These are phyloP conservation scores for Drosophila atroscutellata DNA, from an alignment of 2,888 invertebrate genomes.

Conservation along the genomic window DNA sequence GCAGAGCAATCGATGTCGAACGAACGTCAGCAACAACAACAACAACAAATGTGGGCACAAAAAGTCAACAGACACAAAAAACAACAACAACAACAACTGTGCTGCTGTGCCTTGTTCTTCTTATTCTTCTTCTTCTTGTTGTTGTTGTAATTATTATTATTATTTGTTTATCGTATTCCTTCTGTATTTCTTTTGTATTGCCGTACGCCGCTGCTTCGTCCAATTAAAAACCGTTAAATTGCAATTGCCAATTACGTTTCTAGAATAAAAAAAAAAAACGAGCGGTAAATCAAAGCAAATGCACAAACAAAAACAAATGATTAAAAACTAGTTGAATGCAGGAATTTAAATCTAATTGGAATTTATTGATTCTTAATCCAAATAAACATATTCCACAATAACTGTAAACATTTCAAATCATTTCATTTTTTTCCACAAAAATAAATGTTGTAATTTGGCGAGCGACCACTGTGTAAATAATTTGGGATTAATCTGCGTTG, in stretches of 20 bases:
- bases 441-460: background rate
- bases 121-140: background rate
- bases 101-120: background rate
- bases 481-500: background rate
- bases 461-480: background rate
- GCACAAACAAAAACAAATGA: background rate
- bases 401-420: background rate
- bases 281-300: background rate
- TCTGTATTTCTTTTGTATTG: background rate
- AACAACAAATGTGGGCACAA: background rate
- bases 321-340: background rate
- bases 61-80: background rate
- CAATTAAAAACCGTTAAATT: conserved; percentile 21
- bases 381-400: background rate
- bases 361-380: background rate
- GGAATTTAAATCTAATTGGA: background rate
- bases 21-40: conserved; percentile 9
- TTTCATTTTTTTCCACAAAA: no score
- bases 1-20: conserved; percentile 17
- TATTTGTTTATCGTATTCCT: background rate
- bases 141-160: background rate
- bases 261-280: conserved; percentile 1
- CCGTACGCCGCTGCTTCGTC: background rate
- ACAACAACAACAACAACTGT: background rate
- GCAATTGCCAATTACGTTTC: conserved; percentile 35